Percentiles rank a stretch among this genome's conserved stretches.
phyloP scores from a whole-genome alignment of 2,113 vertebrate genomes.

The Podilymbus podiceps region DNA sequence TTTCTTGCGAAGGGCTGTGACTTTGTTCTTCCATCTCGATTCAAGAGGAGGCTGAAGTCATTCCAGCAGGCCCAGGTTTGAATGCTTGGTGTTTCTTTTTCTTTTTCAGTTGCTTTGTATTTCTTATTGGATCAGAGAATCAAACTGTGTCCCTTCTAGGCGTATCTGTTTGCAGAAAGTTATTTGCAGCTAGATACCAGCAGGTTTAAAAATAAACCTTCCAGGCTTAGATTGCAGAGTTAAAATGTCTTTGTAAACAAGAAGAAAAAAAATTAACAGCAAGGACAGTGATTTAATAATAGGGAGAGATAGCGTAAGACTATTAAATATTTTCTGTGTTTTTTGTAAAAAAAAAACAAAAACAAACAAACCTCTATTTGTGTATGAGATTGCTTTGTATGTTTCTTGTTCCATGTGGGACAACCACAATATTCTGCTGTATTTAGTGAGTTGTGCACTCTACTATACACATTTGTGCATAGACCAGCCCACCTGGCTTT shows the following conservation, averaged over 20 bases:
- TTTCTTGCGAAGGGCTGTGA: constrained; percentile 97
- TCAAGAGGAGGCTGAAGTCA: constrained; percentile 97
- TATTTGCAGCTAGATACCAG: constrained; percentile 90
- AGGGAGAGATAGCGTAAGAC: neutral
- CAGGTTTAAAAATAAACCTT: constrained; percentile 90
- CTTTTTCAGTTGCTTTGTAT: constrained; percentile 39
- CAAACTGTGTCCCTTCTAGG: constrained; percentile 68
- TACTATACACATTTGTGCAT: neutral
- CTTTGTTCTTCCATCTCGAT: constrained; percentile 96
- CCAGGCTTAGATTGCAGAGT: constrained; percentile 85
- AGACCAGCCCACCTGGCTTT: neutral
- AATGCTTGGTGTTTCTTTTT: constrained; percentile 61
- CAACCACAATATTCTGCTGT: neutral
- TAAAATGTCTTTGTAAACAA: constrained; percentile 81
- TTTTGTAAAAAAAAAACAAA: neutral
- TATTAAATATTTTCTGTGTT: neutral
- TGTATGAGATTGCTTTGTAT: neutral
- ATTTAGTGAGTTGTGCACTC: neutral
- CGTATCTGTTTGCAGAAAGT: constrained; percentile 80
- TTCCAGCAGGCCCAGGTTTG: constrained; percentile 98
- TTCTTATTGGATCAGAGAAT: constrained; percentile 71
- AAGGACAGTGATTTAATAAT: constrained; percentile 39
- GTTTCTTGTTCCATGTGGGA: neutral
- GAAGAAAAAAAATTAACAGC: constrained; percentile 39
- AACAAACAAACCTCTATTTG: neutral